A percentile compares a stretch with the other conserved stretches of the same genome.
phyloP scores from a whole-genome alignment of 2,888 invertebrate genomes.

The Shargacucullia verbasci region DNA sequence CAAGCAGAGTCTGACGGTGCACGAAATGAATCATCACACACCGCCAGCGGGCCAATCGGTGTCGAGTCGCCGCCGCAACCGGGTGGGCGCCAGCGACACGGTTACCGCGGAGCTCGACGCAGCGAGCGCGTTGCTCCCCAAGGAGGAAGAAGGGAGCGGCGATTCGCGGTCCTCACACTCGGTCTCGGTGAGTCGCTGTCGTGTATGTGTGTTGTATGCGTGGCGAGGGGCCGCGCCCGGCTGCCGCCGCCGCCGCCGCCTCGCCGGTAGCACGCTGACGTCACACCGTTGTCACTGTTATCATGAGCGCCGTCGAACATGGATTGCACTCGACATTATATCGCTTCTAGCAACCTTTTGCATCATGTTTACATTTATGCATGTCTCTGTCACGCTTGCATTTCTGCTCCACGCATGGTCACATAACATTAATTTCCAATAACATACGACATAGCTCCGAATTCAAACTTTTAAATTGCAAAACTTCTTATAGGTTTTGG shows the following conservation, averaged over 20 bases:
- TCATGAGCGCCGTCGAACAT: slow-evolving; percentile 60
- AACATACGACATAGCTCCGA: no score
- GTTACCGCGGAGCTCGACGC: slow-evolving; percentile 68
- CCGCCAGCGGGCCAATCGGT: slow-evolving; percentile 92
- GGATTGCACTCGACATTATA: slow-evolving; percentile 61
- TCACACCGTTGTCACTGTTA: slow-evolving; percentile 74
- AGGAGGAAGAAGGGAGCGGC: slow-evolving; percentile 86
- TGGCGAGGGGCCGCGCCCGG: slow-evolving; percentile 72
- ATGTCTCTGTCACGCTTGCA: slow-evolving; percentile 41
- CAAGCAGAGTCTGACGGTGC: slow-evolving; percentile 96
- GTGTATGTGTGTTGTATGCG: slow-evolving; percentile 50
- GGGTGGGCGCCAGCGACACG: slow-evolving; percentile 93
- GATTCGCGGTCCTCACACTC: slow-evolving; percentile 84
- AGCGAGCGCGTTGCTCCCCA: slow-evolving; percentile 71
- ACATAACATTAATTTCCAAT: slow-evolving; percentile 16
- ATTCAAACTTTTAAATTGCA: no score
- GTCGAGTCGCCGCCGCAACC: slow-evolving; percentile 90
- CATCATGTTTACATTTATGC: slow-evolving; percentile 60
- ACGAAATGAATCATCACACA: slow-evolving; percentile 97
- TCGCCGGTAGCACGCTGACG: slow-evolving; percentile 70
- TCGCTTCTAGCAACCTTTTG: slow-evolving; percentile 72
- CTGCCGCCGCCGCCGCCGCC: slow-evolving; percentile 48
- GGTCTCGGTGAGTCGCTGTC: slow-evolving; percentile 77
- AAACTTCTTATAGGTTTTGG: no score
- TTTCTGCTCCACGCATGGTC: slow-evolving; percentile 23